These are phyloP conservation scores for Drosophila nigrodunni DNA, from an alignment of 1,140 invertebrate species.

Conservation along the genomic window DNA sequence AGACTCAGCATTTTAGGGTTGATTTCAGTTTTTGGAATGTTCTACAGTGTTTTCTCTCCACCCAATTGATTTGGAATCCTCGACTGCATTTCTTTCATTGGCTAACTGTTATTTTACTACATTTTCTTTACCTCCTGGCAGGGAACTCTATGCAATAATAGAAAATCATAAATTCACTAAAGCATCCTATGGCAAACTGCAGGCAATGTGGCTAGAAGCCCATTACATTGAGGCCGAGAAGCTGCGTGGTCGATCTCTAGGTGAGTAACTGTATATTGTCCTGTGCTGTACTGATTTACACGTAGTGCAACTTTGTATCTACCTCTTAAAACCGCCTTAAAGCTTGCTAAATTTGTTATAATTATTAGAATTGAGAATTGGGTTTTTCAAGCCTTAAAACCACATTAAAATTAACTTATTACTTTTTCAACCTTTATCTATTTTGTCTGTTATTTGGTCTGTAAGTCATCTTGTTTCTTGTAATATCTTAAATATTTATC, in stretches of 20 bases:
- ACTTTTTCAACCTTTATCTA: too few species aligned
- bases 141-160: conserved; percentile 97
- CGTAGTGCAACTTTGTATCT: neutral
- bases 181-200: conserved; percentile 97
- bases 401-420: too few species aligned
- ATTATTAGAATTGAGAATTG: too few species aligned
- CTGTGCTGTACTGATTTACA: neutral
- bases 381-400: too few species aligned
- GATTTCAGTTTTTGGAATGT: neutral
- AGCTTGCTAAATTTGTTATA: too few species aligned
- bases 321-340: too few species aligned
- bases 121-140: conserved; percentile 56
- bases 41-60: conserved; percentile 4
- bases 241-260: conserved; percentile 96
- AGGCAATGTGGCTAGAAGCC: conserved; percentile 98
- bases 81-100: conserved; percentile 14
- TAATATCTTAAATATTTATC: too few species aligned
- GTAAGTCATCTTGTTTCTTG: too few species aligned
- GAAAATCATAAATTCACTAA: conserved; percentile 99
- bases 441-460: too few species aligned
- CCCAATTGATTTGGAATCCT: conserved; percentile 9
- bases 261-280: conserved; percentile 53
- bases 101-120: neutral
- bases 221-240: conserved; percentile 99
- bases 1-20: conserved; percentile 19